These are phyloP conservation scores for Lasioglossum calceatum DNA, from an alignment of 2,888 invertebrate genomes.

Conservation along the genomic window DNA sequence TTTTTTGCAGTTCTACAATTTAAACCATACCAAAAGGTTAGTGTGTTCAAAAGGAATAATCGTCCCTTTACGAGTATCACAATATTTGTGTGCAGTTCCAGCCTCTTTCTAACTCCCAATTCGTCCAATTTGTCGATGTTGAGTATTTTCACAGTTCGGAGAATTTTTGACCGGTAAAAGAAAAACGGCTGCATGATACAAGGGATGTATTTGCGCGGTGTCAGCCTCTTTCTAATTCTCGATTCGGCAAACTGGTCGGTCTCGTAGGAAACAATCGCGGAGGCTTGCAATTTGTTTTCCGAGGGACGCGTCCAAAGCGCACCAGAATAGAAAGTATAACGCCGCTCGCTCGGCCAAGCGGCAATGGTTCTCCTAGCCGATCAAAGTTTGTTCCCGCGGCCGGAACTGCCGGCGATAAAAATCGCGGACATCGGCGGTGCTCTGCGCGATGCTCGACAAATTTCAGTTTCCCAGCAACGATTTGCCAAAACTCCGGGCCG, in stretches of 20 bases:
- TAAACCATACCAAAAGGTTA: no score
- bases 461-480: conserved; percentile 27
- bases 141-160: no score
- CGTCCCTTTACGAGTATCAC: background rate
- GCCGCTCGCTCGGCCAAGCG: background rate
- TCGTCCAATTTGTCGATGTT: background rate
- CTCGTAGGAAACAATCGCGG: conserved; percentile 1
- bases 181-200: no score
- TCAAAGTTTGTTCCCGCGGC: conserved; percentile 5
- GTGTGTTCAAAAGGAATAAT: background rate
- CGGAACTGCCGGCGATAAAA: conserved; percentile 2
- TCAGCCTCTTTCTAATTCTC: background rate
- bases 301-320: background rate
- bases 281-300: background rate
- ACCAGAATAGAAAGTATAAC: background rate
- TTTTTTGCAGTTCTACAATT: no score
- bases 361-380: background rate
- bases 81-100: background rate
- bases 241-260: background rate
- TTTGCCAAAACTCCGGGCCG: conserved; percentile 11
- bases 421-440: conserved; percentile 4
- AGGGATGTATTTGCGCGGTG: background rate
- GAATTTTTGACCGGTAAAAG: no score
- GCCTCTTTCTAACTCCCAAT: background rate
- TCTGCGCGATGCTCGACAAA: conserved; percentile 7